Conservation (phyloP, 2,113 vertebrate species). For the Acrocephalus kingi region DNA sequence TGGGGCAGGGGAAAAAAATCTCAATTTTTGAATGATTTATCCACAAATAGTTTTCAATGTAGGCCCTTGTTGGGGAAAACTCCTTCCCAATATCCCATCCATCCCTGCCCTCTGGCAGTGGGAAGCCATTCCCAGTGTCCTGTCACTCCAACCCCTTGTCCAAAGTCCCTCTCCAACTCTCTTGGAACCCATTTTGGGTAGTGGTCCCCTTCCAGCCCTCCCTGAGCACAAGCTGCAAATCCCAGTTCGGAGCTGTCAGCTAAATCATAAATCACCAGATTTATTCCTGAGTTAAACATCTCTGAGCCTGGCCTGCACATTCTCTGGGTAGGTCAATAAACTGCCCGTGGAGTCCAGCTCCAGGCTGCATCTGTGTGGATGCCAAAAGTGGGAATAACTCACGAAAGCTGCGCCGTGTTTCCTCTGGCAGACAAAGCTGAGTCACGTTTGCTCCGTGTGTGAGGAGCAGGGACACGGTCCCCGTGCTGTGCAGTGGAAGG, state of each 20-base stretch:
- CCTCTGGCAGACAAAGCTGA: background rate
- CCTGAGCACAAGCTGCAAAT: background rate
- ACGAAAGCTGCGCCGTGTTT: accelerated
- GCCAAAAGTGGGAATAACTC: background rate
- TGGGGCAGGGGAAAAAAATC: background rate
- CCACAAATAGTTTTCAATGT: background rate
- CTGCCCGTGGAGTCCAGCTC: background rate
- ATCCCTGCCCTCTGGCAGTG: background rate
- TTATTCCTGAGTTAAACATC: background rate
- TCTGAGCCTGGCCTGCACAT: background rate
- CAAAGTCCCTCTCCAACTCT: background rate
- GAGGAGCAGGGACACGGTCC: background rate
- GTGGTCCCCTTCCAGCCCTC: background rate
- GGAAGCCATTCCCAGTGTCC: background rate
- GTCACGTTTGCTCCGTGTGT: background rate
- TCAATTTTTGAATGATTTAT: background rate
- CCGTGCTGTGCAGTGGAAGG: background rate
- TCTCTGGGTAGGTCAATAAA: background rate
- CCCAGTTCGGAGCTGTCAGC: background rate
- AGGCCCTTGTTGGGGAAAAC: accelerated
- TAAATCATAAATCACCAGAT: background rate
- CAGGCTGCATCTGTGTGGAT: background rate
- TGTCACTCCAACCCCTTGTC: background rate
- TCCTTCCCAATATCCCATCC: background rate
- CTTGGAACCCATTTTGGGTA: background rate